A percentile compares a stretch with the other conserved stretches of the same genome.
phyloP scores from a whole-genome alignment of 2,797 vertebrate genomes.

The Podarcis siculus region DNA sequence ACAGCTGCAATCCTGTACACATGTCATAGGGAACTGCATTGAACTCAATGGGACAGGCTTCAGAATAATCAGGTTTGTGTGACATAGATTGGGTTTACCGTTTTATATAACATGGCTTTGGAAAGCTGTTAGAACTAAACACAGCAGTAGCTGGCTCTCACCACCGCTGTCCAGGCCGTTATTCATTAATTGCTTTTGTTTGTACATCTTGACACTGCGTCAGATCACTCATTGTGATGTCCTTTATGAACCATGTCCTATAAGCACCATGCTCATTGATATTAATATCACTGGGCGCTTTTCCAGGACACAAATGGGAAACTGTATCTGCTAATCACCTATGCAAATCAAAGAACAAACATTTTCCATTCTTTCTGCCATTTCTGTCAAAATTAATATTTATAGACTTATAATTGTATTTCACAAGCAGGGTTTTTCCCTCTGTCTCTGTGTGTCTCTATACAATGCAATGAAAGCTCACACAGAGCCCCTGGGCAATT shows the following conservation, averaged over 20 bases:
- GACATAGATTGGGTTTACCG: not conserved
- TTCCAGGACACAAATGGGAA: not conserved
- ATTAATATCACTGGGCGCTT: not conserved
- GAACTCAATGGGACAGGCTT: too few relatives aligned
- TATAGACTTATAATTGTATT: conserved; percentile 22
- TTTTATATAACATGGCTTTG: not conserved
- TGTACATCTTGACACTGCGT: not conserved
- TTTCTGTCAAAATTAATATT: conserved; percentile 27
- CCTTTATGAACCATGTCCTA: not conserved
- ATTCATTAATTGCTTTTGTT: not conserved
- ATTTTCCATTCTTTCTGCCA: not conserved
- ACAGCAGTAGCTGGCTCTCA: not conserved
- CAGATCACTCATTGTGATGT: not conserved
- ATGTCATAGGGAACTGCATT: too few relatives aligned
- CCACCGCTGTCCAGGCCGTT: not conserved
- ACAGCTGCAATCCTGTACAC: too few relatives aligned
- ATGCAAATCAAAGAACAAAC: conserved; percentile 2
- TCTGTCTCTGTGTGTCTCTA: not conserved
- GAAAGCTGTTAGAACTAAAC: not conserved
- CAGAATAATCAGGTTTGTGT: too few relatives aligned
- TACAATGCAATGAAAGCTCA: not conserved
- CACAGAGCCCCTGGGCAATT: conserved; percentile 6
- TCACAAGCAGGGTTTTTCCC: not conserved
- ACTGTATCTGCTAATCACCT: not conserved
- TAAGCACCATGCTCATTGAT: not conserved